Conservation (phyloP, 2,113 vertebrate species). For the Coptodon rendalli region DNA sequence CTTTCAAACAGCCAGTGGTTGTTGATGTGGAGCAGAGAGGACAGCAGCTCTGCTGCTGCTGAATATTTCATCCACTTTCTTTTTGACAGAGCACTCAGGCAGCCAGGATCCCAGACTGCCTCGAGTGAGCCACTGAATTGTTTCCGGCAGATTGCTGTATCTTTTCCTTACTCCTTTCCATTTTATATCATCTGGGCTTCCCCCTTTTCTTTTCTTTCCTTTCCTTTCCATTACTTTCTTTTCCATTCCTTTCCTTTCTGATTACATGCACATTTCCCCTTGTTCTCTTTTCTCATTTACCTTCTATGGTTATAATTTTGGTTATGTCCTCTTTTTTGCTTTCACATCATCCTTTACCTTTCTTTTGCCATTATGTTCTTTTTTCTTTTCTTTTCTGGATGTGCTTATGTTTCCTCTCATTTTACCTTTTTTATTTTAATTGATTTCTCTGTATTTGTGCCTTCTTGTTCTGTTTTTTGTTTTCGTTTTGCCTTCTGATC, state of each 20-base stretch:
- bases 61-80: conserved; percentile 50
- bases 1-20: not conserved
- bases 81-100: conserved; percentile 10
- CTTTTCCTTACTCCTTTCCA: fast-evolving
- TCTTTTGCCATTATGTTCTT: fast-evolving
- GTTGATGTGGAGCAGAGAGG: conserved; percentile 6
- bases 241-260: not conserved
- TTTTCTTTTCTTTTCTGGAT: not conserved
- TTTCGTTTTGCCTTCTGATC: not conserved
- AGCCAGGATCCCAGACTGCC: not conserved
- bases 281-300: fast-evolving
- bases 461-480: not conserved
- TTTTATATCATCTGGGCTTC: not conserved
- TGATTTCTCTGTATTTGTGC: fast-evolving
- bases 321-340: not conserved
- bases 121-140: not conserved
- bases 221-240: not conserved
- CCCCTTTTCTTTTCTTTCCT: not conserved
- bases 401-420: not conserved
- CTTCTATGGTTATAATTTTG: not conserved
- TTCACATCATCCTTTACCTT: not conserved
- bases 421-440: not conserved
- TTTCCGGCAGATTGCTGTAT: not conserved
- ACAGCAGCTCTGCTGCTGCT: not conserved
- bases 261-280: not conserved